phyloP scores from a whole-genome alignment of 2,888 invertebrate genomes.

The Amiota minor region DNA sequence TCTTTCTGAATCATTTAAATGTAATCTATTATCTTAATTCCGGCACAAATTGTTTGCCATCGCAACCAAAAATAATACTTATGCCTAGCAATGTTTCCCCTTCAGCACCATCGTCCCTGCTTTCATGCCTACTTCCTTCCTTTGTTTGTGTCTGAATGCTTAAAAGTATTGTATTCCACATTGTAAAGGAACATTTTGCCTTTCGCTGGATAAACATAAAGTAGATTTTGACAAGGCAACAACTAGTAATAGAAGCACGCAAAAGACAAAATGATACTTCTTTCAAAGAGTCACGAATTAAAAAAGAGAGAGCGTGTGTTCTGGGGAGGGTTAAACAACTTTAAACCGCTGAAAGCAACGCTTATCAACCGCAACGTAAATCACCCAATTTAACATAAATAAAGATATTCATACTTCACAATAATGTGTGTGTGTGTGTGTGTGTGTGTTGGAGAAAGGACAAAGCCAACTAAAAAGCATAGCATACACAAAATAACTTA shows the following conservation, averaged over 20 bases:
- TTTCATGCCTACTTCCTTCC: too few relatives aligned
- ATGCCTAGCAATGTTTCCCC: too few relatives aligned
- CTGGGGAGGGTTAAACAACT: conserved; percentile 20
- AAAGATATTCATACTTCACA: conserved; percentile 54
- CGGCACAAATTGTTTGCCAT: conserved; percentile 63
- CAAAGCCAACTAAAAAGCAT: conserved; percentile 40
- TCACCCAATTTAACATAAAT: conserved; percentile 68
- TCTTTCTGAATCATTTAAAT: conserved; percentile 57
- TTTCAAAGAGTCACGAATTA: background rate
- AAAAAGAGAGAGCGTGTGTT: too few relatives aligned
- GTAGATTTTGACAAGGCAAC: too few relatives aligned
- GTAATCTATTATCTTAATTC: conserved; percentile 67
- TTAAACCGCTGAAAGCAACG: conserved; percentile 60
- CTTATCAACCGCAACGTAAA: conserved; percentile 68
- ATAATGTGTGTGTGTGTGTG: background rate
- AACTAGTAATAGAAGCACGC: too few relatives aligned
- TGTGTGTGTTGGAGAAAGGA: conserved; percentile 23
- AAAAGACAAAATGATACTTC: too few relatives aligned
- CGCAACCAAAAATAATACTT: background rate
- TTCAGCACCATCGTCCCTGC: too few relatives aligned
- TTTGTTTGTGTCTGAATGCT: too few relatives aligned
- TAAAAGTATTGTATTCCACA: too few relatives aligned
- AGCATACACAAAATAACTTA: conserved; percentile 61
- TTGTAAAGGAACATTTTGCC: background rate
- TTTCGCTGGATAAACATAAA: conserved; percentile 11